Evolutionary conservation across 2,113 vertebrate species (phyloP).

Genomic region (Haliaeetus leucogaster): DNA sequence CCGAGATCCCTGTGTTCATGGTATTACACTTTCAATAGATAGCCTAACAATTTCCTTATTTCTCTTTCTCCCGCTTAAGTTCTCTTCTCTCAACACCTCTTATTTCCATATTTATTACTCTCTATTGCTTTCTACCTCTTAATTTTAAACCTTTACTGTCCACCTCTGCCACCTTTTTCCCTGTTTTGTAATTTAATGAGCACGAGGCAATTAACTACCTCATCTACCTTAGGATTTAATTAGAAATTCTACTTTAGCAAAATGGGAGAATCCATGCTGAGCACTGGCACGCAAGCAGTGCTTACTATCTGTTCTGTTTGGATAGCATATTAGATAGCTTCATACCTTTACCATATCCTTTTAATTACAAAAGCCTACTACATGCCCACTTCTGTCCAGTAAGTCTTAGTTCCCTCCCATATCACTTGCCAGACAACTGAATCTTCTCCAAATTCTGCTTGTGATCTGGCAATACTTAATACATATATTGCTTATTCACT

Average conservation of each 20-base stretch:
- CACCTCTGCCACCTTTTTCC: background rate
- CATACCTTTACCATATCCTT: background rate
- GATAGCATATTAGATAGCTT: background rate
- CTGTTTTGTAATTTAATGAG: background rate
- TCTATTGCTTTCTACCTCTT: background rate
- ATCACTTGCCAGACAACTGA: background rate
- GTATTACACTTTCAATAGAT: background rate
- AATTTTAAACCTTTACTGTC: background rate
- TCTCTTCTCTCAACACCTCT: background rate
- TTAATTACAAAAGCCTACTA: background rate
- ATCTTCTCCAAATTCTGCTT: background rate
- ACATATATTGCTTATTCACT: background rate
- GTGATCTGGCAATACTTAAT: background rate
- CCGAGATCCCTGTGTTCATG: fast-evolving
- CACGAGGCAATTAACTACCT: background rate
- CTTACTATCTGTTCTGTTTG: background rate
- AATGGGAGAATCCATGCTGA: background rate
- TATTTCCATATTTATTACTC: background rate
- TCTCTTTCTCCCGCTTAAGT: background rate
- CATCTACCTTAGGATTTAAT: background rate
- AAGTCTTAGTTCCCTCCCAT: background rate
- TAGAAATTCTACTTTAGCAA: background rate
- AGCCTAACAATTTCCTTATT: background rate
- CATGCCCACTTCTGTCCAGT: background rate
- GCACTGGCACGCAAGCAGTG: background rate